These are phyloP conservation scores for Parapristionchus giblindavisi DNA, from an alignment of 2,888 invertebrate species.

Conservation along the genomic window DNA sequence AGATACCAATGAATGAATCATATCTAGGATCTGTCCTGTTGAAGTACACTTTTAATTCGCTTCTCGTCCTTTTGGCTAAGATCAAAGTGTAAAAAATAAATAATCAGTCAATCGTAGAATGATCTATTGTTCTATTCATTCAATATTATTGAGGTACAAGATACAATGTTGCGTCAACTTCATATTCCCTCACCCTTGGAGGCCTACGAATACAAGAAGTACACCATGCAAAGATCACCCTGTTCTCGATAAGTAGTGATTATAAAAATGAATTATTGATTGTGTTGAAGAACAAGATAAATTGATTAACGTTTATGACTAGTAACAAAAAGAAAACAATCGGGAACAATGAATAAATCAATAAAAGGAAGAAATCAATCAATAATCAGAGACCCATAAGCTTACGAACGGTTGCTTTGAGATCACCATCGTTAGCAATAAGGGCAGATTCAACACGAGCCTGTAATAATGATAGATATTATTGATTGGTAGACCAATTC, in stretches of 20 bases:
- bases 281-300: background rate
- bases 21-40: too few species aligned
- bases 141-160: slow-evolving; percentile 23
- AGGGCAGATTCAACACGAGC: slow-evolving; percentile 37
- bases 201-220: background rate
- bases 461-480: slow-evolving; percentile 20
- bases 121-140: background rate
- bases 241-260: slow-evolving; percentile 7
- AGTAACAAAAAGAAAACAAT: slow-evolving; percentile 11
- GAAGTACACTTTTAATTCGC: too few species aligned
- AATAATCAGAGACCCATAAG: slow-evolving; percentile 28
- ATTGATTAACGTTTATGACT: slow-evolving; percentile 7
- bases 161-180: slow-evolving; percentile 3
- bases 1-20: too few species aligned
- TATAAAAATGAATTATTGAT: too few species aligned
- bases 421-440: slow-evolving; percentile 34
- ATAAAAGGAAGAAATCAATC: slow-evolving; percentile 1
- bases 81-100: too few species aligned
- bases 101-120: too few species aligned
- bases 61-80: too few species aligned
- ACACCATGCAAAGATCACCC: slow-evolving; percentile 16
- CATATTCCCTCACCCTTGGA: slow-evolving; percentile 10
- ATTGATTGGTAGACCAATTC: too few species aligned
- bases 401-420: slow-evolving; percentile 27
- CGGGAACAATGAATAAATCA: slow-evolving; percentile 8